These are phyloP conservation scores for Yoshiicerus persimilis DNA, from an alignment of 1,140 invertebrate genomes.

Conservation along the genomic window DNA sequence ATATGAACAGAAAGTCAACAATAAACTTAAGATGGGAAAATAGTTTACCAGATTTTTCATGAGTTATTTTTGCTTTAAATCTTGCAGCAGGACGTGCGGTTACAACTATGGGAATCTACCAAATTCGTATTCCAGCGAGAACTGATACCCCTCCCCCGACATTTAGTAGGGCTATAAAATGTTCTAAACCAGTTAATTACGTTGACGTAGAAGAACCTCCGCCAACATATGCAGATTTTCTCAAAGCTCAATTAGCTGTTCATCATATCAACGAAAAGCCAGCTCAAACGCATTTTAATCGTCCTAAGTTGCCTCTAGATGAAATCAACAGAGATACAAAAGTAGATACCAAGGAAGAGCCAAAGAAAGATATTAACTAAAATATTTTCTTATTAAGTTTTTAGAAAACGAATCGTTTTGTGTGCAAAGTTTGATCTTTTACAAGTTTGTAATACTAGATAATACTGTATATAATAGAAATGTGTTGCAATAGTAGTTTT, in stretches of 20 bases:
- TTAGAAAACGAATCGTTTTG: neutral
- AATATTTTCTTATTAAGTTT: neutral
- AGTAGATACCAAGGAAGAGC: neutral
- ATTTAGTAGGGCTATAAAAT: neutral
- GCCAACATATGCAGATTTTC: constrained; percentile 15
- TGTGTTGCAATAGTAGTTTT: neutral
- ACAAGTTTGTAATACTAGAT: neutral
- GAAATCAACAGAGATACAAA: neutral
- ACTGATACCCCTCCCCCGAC: constrained; percentile 15
- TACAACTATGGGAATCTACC: neutral
- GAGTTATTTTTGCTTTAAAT: neutral
- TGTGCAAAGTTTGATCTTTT: neutral
- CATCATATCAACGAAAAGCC: neutral
- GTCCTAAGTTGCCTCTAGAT: neutral
- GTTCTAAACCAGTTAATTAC: constrained; percentile 4
- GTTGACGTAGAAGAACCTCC: constrained; percentile 25
- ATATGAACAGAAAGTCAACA: too few relatives aligned
- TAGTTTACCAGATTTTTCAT: neutral
- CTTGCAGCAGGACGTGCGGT: neutral
- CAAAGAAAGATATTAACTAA: neutral
- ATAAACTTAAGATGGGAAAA: too few relatives aligned
- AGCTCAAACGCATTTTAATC: neutral
- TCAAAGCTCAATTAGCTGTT: constrained; percentile 2
- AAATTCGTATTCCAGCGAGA: neutral
- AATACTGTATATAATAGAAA: neutral